Base-by-base conservation (phyloP, 2,888 invertebrate genomes). In the Heteromyza rotundicornis region DNA sequence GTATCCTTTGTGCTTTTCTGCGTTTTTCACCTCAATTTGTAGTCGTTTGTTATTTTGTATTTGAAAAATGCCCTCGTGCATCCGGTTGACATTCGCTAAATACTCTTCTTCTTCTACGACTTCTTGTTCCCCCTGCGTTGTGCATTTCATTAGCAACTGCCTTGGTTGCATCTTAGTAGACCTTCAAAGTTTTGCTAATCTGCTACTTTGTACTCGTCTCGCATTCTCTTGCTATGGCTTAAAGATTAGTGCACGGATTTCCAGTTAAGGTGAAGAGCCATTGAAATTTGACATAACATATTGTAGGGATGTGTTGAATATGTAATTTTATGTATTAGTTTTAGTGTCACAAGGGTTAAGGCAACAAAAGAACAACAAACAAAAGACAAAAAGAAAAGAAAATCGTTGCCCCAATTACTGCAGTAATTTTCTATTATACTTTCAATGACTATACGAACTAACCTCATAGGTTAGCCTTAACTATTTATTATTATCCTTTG, bases 1-100 rank as follows among this genome's bases (percentile, higher is more conserved):
- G 47, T 19, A 47, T 20, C 47, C 20, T 7, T 47, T 20, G 47
- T 47, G 12, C 12, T 24, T 51, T 19, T 59, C 35, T 49, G n/a
- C 12, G 10, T 24, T 22, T 24, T 32, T 55, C 32, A 40, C 22
- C 63, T 60, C 51, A 60, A 63, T 63, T 63, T 57, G 57, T 53
- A 52, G 22, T 49, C 54, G 54, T 51, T 23, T 19, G 40, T 44
- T 19, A 17, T 47, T 47, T 17, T 20, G 2, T 17, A 14, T 27
- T 27, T 7, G 12, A 19, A 54, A 14, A 7, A 27, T 27, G 5
- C 27, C 27, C 27, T 27, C 27, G 27, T 27, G 27, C 7, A 27
- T 27, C 5, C 27, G 27, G n/a, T n/a, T 40, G 10, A n/a, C 40
- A 40, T 40, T n/a, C 40, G 40, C n/a, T 40, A n/a, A 8, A 40